phyloP scores from a whole-genome alignment of 2,888 invertebrate genomes.

The Synanthedon andrenaeformis region DNA sequence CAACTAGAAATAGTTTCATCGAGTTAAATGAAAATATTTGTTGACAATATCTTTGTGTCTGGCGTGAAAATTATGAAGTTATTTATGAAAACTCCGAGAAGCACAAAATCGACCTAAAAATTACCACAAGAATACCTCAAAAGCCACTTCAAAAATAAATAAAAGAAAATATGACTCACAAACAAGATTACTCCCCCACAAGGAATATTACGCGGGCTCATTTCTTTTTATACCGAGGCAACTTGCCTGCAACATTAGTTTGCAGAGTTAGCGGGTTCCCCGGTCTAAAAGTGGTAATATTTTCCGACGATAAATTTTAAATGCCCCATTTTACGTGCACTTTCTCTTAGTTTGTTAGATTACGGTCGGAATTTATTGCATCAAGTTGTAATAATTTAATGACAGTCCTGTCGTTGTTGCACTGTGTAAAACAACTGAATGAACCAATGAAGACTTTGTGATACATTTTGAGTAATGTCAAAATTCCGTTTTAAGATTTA shows the following conservation, averaged over 20 bases:
- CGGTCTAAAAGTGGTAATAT: slow-evolving; percentile 49
- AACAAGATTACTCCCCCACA: slow-evolving; percentile 28
- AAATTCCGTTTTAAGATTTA: no score
- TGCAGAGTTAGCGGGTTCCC: slow-evolving; percentile 37
- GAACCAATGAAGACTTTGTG: slow-evolving; percentile 8
- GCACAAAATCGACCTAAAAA: not conserved
- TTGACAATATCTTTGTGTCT: no score
- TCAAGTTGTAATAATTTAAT: slow-evolving; percentile 33
- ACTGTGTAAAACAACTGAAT: slow-evolving; percentile 1
- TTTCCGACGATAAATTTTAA: slow-evolving; percentile 59
- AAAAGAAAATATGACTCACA: slow-evolving; percentile 23
- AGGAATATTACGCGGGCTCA: slow-evolving; percentile 29
- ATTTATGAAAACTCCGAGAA: not conserved
- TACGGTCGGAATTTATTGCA: slow-evolving; percentile 44
- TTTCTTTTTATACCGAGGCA: slow-evolving; percentile 40
- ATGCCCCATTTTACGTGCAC: slow-evolving; percentile 48
- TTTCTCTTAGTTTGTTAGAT: slow-evolving; percentile 53
- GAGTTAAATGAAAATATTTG: no score
- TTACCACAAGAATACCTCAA: not conserved
- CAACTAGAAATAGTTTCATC: no score
- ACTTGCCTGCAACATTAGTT: slow-evolving; percentile 47
- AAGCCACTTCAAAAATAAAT: slow-evolving; percentile 1
- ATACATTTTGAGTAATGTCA: slow-evolving; percentile 6
- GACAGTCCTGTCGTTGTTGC: slow-evolving; percentile 17
- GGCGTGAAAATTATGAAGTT: not conserved